Conservation (phyloP, 2,797 vertebrate genomes). For the Apogon talboti region DNA sequence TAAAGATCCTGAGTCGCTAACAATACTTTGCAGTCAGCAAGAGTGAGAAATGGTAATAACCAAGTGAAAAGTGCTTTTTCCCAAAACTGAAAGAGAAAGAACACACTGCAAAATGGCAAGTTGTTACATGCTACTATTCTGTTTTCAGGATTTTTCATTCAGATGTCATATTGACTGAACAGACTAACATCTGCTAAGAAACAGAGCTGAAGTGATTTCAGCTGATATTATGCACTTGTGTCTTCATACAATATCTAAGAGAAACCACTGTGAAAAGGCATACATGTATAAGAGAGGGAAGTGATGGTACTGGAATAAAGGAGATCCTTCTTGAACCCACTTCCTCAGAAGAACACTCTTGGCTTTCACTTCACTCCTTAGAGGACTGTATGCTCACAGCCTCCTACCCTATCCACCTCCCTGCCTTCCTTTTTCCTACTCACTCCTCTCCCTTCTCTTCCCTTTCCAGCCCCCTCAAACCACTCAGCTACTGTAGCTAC, state of each 20-base stretch:
- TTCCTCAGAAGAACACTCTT: constrained; percentile 74
- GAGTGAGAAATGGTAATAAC: not conserved
- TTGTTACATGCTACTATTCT: not conserved
- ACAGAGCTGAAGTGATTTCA: not conserved
- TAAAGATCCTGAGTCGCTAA: not conserved
- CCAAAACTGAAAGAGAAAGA: not conserved
- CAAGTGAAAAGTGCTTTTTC: not conserved
- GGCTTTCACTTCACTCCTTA: constrained; percentile 69
- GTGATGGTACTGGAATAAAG: constrained; percentile 72
- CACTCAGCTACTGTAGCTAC: constrained; percentile 63
- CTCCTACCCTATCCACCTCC: constrained; percentile 61
- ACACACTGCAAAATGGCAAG: not conserved
- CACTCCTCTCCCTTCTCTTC: constrained; percentile 61
- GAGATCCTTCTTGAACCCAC: constrained; percentile 73
- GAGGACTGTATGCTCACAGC: constrained; percentile 64
- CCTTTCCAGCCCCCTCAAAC: constrained; percentile 70
- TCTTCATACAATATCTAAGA: constrained; percentile 4
- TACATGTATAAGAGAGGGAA: constrained; percentile 14
- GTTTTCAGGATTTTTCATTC: not conserved
- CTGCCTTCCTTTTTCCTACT: constrained; percentile 49
- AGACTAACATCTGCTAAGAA: not conserved
- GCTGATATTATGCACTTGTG: not conserved
- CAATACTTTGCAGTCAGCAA: no score
- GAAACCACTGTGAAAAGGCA: constrained; percentile 24
- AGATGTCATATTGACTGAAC: not conserved